Evolutionary conservation across 30 jellyfish, hydroid and myxozoan species (phyloP).

Genomic region (Mastigias papua): DNA sequence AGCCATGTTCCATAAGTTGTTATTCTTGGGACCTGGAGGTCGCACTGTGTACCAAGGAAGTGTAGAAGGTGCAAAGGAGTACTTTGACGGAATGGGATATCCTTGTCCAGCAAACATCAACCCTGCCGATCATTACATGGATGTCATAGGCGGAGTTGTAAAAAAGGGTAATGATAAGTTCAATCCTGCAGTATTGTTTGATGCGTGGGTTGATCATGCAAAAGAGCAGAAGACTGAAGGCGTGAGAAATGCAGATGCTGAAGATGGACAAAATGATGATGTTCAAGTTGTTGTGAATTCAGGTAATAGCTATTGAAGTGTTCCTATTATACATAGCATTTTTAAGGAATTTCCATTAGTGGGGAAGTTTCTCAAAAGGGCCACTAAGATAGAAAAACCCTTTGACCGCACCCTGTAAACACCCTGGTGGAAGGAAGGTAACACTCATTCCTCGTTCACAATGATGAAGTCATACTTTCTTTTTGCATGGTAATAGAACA

Average conservation of each 20-base stretch:
- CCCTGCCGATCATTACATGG: slow-evolving; percentile 85
- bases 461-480: too few species aligned
- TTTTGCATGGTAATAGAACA: too few species aligned
- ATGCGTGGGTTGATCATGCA: slow-evolving; percentile 46
- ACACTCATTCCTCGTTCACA: too few species aligned
- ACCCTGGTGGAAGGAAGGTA: too few species aligned
- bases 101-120: slow-evolving; percentile 58
- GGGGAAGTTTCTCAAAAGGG: too few species aligned
- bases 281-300: too few species aligned
- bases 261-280: neutral
- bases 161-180: slow-evolving; percentile 37
- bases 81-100: slow-evolving; percentile 52
- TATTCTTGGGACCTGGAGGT: slow-evolving; percentile 82
- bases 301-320: too few species aligned
- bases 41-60: slow-evolving; percentile 78
- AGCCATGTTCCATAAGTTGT: slow-evolving; percentile 77
- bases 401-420: too few species aligned
- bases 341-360: too few species aligned
- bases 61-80: slow-evolving; percentile 55
- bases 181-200: slow-evolving; percentile 50
- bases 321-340: too few species aligned
- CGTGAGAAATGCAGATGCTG: neutral
- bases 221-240: neutral
- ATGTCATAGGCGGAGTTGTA: slow-evolving; percentile 71
- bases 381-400: too few species aligned